These are phyloP conservation scores for Crotalus tigris DNA, from an alignment of 2,113 vertebrate genomes.

Conservation along the genomic window DNA sequence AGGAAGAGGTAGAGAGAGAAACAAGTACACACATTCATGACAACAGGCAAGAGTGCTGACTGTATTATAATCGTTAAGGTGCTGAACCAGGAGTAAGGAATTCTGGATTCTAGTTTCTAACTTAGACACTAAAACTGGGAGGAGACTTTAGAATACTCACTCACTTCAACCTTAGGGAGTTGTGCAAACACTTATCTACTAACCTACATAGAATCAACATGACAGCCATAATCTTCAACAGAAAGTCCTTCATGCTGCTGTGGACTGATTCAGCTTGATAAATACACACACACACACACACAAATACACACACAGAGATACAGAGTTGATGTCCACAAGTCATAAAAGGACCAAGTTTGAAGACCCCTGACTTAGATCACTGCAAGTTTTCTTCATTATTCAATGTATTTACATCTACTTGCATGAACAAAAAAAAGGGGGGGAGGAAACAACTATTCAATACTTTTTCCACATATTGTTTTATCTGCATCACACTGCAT, in stretches of 20 bases:
- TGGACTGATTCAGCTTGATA: background rate
- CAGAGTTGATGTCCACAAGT: background rate
- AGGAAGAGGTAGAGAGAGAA: background rate
- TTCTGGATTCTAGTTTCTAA: background rate
- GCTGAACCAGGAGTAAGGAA: background rate
- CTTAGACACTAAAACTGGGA: background rate
- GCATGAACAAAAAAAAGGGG: constrained; percentile 38
- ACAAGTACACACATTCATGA: background rate
- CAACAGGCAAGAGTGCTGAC: background rate
- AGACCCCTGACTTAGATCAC: background rate
- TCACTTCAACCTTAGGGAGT: background rate
- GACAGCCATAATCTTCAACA: background rate
- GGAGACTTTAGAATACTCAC: background rate
- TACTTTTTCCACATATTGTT: constrained; percentile 58
- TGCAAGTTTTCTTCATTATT: constrained; percentile 34
- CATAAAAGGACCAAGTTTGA: too few species aligned
- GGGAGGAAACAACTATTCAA: constrained; percentile 34
- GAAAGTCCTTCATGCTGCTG: background rate
- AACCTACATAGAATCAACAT: background rate
- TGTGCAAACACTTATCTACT: background rate
- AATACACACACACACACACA: background rate
- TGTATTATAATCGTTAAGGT: background rate
- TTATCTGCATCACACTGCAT: constrained; percentile 43
- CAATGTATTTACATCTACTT: constrained; percentile 36
- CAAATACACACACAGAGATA: background rate